Conservation (phyloP, 2,888 invertebrate species). For the Thalpophila matura region DNA sequence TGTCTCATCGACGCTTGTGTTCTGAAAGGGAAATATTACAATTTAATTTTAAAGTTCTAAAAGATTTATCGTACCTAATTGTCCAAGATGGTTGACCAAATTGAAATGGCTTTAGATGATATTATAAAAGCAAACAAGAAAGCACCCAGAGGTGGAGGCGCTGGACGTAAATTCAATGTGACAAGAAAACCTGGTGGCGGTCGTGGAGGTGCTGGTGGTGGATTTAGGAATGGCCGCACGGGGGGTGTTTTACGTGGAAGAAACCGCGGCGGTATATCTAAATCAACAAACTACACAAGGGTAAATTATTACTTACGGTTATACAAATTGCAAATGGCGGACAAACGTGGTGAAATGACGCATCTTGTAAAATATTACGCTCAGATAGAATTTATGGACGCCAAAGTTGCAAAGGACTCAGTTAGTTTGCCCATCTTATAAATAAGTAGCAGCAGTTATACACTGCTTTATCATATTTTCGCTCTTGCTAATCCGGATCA, state of each 20-base stretch:
- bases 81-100: conserved; percentile 95
- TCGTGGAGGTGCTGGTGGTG: conserved; percentile 76
- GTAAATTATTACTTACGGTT: conserved; percentile 90
- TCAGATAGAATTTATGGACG: conserved; percentile 37
- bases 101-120: conserved; percentile 99
- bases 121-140: conserved; percentile 97
- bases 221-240: conserved; percentile 89
- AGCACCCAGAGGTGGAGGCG: conserved; percentile 91
- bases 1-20: conserved; percentile 29
- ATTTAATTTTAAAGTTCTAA: neutral
- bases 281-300: conserved; percentile 92
- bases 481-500: conserved; percentile 40
- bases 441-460: conserved; percentile 49
- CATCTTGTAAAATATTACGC: conserved; percentile 65
- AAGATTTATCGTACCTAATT: neutral
- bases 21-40: conserved; percentile 26
- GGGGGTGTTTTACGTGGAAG: conserved; percentile 93
- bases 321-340: conserved; percentile 87
- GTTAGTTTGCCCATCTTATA: conserved; percentile 57
- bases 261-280: conserved; percentile 93
- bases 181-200: conserved; percentile 84
- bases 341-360: conserved; percentile 82
- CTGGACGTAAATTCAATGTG: conserved; percentile 86
- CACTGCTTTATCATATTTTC: conserved; percentile 45
- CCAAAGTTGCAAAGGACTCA: conserved; percentile 45